Evolutionary conservation across 2,797 vertebrate species (phyloP), one percentile per base, ranked within the genome.

Genomic region (Parambassis ranga): DNA sequence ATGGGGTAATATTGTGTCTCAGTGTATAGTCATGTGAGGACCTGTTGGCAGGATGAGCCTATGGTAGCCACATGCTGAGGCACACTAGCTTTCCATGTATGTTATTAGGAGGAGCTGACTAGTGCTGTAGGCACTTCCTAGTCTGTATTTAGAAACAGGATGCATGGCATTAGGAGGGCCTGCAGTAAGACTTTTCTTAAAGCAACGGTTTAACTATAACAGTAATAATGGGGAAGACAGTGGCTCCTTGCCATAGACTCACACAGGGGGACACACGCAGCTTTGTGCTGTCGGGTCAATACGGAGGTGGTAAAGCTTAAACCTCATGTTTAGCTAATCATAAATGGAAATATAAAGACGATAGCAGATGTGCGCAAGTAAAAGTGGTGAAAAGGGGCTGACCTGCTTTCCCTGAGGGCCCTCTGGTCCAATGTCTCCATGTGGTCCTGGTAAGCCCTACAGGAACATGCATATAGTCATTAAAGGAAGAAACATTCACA

Each of bases 341-440:
- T 74, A 66, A 78, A 77, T 73, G 66, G 32, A 79, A 63, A 73
- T 60, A 56, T 67, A 69, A 71, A 77, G 53, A 75, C 87, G 63
- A 65, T 52, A 83, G 66, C 77, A 81, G 74, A 83, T 81, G 79
- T 85, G 55, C 65, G 46, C 35, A 55, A 69, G 27, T 51, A 75
- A 81, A 76, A 76, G 71, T 58, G 71, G 32, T 75, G 63, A 19
- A 62, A 71, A 64, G 36, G 23, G 59, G 76, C 92, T 88, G 87
- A 94, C 95, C 93, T 95, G 94, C 83, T 91, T 92, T 75, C 95
- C 96, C 87, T 90, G 94, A 35, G 79, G 73, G 15, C 95, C 96
- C 87, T 95, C 93, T 42, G 89, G 88, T 68, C 96, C 96, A 11
- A 85, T 82, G 74, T 96, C 95, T 77, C 96, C 95, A 9, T 89